Conservation (phyloP, 1,140 invertebrate genomes). For the Eumeta japonica region DNA sequence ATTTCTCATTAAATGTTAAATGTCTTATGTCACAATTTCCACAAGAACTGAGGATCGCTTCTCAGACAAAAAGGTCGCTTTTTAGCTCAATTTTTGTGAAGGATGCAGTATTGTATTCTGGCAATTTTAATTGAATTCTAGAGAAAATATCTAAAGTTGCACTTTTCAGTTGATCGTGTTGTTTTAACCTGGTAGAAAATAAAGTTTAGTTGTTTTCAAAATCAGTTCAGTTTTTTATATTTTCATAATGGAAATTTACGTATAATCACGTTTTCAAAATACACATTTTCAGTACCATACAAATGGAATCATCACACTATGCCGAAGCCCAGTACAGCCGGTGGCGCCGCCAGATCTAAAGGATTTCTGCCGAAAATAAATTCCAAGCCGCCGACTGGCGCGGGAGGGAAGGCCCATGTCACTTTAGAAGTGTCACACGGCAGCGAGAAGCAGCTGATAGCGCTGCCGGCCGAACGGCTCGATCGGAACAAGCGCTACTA, state of each 20-base stretch:
- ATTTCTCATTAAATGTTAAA: too few species aligned
- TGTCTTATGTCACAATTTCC: too few species aligned
- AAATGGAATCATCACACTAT: constrained; percentile 72
- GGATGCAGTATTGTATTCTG: too few species aligned
- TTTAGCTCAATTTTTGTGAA: too few species aligned
- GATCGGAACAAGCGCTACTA: constrained; percentile 87
- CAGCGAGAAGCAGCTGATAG: constrained; percentile 78
- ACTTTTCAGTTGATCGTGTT: too few species aligned
- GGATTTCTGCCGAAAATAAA: constrained; percentile 64
- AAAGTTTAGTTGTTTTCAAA: too few species aligned
- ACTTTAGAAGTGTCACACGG: constrained; percentile 78
- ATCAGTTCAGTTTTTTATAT: constrained; percentile 2
- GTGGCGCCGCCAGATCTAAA: constrained; percentile 32
- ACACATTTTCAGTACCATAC: constrained; percentile 63
- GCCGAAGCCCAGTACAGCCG: constrained; percentile 61
- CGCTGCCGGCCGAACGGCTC: constrained; percentile 78
- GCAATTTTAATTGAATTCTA: too few species aligned
- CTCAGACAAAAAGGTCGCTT: too few species aligned
- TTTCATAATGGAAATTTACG: constrained; percentile 3
- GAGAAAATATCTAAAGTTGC: too few species aligned
- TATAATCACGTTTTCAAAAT: not conserved
- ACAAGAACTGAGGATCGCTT: too few species aligned
- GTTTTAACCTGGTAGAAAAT: too few species aligned
- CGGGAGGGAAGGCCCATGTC: constrained; percentile 55
- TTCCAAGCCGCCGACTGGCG: constrained; percentile 41